Percentiles rank a stretch among this genome's conserved stretches.
phyloP scores from a whole-genome alignment of 1,140 invertebrate genomes.

The Mya arenaria region DNA sequence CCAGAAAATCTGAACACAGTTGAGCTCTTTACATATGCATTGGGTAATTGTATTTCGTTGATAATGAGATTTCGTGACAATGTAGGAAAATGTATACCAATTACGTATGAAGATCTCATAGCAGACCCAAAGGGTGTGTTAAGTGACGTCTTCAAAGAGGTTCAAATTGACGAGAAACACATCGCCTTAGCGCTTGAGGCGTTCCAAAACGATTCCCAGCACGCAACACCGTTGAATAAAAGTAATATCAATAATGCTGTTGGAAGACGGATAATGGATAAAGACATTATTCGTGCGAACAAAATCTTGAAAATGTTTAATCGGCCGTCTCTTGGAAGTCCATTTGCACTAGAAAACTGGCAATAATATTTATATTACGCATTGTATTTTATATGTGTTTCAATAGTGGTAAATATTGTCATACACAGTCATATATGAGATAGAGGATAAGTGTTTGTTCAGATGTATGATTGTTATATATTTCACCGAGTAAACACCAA shows the following conservation, averaged over 20 bases:
- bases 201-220: constrained; percentile 19
- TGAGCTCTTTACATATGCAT: constrained; percentile 16
- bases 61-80: not conserved
- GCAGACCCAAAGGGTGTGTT: not conserved
- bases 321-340: constrained; percentile 1
- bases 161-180: constrained; percentile 2
- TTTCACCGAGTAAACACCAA: too few species aligned
- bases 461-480: too few species aligned
- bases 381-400: too few species aligned
- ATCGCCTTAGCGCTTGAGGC: not conserved
- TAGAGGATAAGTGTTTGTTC: too few species aligned
- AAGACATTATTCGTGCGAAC: not conserved
- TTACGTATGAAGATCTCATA: constrained; percentile 23
- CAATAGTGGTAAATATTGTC: too few species aligned
- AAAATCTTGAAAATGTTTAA: constrained; percentile 5
- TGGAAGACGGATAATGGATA: not conserved
- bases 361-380: too few species aligned
- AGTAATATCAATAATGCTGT: constrained; percentile 3
- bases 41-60: constrained; percentile 3
- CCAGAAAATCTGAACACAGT: constrained; percentile 12
- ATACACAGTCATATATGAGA: too few species aligned
- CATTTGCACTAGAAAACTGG: too few species aligned
- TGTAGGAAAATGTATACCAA: not conserved
- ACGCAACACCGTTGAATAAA: constrained; percentile 4
- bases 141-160: not conserved